phyloP scores from a whole-genome alignment of 1,140 invertebrate genomes.

The Stenopsyche tienmushanensis region DNA sequence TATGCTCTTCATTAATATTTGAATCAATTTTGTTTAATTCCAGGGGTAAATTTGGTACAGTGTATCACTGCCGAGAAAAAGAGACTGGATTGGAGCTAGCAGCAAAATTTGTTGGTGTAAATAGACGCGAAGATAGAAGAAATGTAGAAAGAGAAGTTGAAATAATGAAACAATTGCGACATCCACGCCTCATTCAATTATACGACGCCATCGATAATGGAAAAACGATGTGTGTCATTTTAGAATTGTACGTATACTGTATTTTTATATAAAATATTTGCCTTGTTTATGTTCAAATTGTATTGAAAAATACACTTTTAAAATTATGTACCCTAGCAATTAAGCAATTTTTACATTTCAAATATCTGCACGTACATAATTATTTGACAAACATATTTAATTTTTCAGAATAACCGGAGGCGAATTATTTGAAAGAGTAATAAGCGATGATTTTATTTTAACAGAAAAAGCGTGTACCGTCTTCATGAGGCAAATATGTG shows the following conservation, averaged over 20 bases:
- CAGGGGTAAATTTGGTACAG: constrained; percentile 98
- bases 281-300: not conserved
- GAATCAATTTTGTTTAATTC: constrained; percentile 41
- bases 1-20: too few relatives aligned
- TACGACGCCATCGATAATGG: constrained; percentile 94
- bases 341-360: too few relatives aligned
- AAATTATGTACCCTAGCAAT: not conserved
- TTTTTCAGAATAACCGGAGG: constrained; percentile 89
- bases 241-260: constrained; percentile 91
- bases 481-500: constrained; percentile 96
- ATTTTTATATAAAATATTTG: not conserved
- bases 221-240: constrained; percentile 90
- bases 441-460: constrained; percentile 95
- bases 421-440: constrained; percentile 96
- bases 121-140: constrained; percentile 80
- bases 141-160: constrained; percentile 95
- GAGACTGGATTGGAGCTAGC: constrained; percentile 78
- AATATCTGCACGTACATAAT: not conserved
- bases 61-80: constrained; percentile 89
- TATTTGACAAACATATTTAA: too few relatives aligned
- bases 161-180: constrained; percentile 91
- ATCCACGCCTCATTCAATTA: constrained; percentile 91
- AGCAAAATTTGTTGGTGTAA: constrained; percentile 89
- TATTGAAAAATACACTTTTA: not conserved
- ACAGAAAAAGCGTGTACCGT: constrained; percentile 94